Evolutionary conservation across 2,797 vertebrate genomes (phyloP), one percentile per base, ranked within the genome.

Genomic region (Alcedo atthis): DNA sequence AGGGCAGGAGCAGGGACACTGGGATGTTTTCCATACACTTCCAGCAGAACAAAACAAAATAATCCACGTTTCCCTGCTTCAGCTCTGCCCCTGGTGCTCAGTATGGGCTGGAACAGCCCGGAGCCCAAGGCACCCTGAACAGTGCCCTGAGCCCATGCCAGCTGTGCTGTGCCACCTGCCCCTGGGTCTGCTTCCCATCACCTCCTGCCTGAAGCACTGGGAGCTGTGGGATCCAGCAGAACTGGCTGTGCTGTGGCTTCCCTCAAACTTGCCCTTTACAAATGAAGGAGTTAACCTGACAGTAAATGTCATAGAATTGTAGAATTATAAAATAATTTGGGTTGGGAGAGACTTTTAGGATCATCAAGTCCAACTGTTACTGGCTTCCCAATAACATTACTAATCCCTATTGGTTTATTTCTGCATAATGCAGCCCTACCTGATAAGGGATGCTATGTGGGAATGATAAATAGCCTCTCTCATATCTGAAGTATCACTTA

Each of bases 101-200:
- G 17, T 0, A 67, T 68, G 63, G 54, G 13, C 73, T 61, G 62
- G 25, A 30, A 12, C 30, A 53, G 32, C 26, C 10, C 46, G 8
- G 8, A 62, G 37, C 8, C 10, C 48, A 8, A 19, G 45, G 15
- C 3, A 5, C 45, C n/a, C 28, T 49, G 20, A 24, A 57, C 15
- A 2, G 1, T 64, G 62, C 24, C 45, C 57, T 5, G 1, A n/a
- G 17, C 19, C 20, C 0, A 0, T 3, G 9, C 24, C 37, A 70
- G 45, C 51, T 16, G 48, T 37, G 61, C 37, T 8, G 4, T 10
- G 4, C 35, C 17, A 5, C 26, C 62, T 1, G 0, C 15, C 8
- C 28, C n/a, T 8, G 0, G 32, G 1, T 5, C 9, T 22, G 26
- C 53, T 45, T 21, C 33, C 33, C 21, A 30, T 67, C 71, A 35